Conservation (phyloP, 2,797 vertebrate species). For the Muscicapa comitata region DNA sequence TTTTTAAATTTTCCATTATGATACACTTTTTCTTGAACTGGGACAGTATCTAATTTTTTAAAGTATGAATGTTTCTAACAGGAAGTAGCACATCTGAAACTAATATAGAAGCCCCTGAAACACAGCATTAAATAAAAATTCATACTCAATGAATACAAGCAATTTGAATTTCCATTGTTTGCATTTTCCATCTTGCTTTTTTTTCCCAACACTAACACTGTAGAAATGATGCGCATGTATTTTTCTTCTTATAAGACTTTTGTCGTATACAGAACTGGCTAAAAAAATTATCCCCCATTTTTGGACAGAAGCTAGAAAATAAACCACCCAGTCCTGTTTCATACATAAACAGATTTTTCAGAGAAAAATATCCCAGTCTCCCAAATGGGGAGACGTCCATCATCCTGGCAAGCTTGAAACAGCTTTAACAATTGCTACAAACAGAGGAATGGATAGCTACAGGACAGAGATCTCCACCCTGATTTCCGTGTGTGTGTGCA, state of each 20-base stretch:
- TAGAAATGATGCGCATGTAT: not conserved
- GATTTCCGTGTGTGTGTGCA: not conserved
- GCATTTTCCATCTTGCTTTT: not conserved
- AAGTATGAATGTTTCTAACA: not conserved
- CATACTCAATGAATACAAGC: not conserved
- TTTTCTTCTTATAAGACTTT: not conserved
- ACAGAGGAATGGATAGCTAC: not conserved
- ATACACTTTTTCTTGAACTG: not conserved
- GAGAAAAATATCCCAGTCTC: not conserved
- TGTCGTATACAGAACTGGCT: not conserved
- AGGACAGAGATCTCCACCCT: not conserved
- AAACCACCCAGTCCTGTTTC: not conserved
- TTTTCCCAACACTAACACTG: not conserved
- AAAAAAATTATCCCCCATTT: not conserved
- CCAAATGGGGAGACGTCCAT: not conserved
- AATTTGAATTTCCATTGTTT: conserved; percentile 15
- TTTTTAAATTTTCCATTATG: conserved; percentile 24
- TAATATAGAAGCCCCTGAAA: conserved; percentile 16
- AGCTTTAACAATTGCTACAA: not conserved
- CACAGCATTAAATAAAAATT: conserved; percentile 27
- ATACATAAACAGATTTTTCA: not conserved
- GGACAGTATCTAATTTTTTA: not conserved
- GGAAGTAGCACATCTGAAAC: conserved; percentile 54
- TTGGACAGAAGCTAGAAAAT: not conserved
- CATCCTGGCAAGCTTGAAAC: not conserved